Conservation (phyloP, 1,140 invertebrate genomes). For the Zaprionus davidi region DNA sequence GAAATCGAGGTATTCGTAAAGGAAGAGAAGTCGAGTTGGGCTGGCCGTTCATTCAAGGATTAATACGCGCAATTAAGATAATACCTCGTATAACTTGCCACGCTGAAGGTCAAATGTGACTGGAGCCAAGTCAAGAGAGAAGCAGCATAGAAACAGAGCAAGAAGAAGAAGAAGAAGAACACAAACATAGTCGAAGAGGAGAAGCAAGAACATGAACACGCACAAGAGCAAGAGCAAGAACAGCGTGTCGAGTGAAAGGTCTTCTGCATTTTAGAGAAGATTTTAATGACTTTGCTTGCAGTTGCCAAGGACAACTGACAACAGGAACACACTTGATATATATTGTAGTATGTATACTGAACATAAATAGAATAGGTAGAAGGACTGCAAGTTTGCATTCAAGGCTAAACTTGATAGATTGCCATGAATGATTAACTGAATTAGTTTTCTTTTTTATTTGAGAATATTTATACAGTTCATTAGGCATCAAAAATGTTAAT, state of each 20-base stretch:
- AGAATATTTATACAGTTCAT: too few species aligned
- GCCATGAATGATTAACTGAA: too few species aligned
- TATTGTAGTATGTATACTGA: too few species aligned
- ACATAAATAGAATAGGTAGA: not conserved
- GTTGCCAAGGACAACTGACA: not conserved
- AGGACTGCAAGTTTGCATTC: not conserved
- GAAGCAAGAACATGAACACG: not conserved
- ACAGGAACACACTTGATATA: not conserved
- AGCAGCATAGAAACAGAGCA: not conserved
- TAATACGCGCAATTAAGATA: constrained; percentile 11
- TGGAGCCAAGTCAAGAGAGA: not conserved
- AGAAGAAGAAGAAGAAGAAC: not conserved
- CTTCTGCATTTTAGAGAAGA: constrained; percentile 6
- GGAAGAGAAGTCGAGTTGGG: not conserved
- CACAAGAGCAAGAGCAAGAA: not conserved
- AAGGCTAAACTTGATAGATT: too few species aligned
- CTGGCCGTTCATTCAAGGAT: not conserved
- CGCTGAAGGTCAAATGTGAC: constrained; percentile 9
- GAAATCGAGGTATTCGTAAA: not conserved
- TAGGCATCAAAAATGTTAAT: too few species aligned
- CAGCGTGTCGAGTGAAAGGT: not conserved
- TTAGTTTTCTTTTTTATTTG: too few species aligned
- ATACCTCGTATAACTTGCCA: constrained; percentile 3
- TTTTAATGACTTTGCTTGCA: constrained; percentile 9
- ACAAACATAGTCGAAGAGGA: not conserved